Evolutionary conservation across 2,888 invertebrate species (phyloP).

Genomic region (Chaetogeoica ovagalla): DNA sequence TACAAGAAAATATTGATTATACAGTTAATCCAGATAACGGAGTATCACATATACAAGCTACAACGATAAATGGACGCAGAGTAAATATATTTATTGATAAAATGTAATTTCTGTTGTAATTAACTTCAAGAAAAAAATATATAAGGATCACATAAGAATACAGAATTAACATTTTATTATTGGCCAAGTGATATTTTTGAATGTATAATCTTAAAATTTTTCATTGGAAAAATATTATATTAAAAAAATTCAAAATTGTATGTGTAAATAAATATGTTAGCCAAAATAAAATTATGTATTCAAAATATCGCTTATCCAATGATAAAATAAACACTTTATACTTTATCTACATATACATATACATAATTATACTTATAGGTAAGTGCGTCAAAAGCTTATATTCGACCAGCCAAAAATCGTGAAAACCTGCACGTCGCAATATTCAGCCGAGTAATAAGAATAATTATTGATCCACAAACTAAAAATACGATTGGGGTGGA

Average conservation of each 20-base stretch:
- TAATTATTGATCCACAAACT: conserved; percentile 59
- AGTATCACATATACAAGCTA: conserved; percentile 55
- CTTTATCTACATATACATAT: not conserved
- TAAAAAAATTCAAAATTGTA: too few relatives aligned
- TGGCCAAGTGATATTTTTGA: too few relatives aligned
- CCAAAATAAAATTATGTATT: too few relatives aligned
- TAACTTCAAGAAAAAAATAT: too few relatives aligned
- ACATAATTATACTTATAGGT: conserved; percentile 30
- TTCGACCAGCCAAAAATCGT: conserved; percentile 60
- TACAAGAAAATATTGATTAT: conserved; percentile 63
- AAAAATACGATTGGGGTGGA: conserved; percentile 61
- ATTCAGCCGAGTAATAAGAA: conserved; percentile 57
- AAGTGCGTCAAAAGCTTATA: conserved; percentile 66
- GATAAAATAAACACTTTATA: too few relatives aligned
- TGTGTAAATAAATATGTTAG: too few relatives aligned
- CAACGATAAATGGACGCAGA: conserved; percentile 52
- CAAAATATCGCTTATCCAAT: too few relatives aligned
- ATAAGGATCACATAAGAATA: too few relatives aligned
- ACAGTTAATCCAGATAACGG: conserved; percentile 56
- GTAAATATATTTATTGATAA: conserved; percentile 25
- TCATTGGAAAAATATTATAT: too few relatives aligned
- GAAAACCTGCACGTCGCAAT: conserved; percentile 58
- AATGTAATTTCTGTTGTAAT: not conserved
- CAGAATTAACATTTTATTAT: too few relatives aligned
- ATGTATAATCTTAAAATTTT: too few relatives aligned